Conservation (phyloP, 2,888 invertebrate species). For the Drosophila borborema region DNA sequence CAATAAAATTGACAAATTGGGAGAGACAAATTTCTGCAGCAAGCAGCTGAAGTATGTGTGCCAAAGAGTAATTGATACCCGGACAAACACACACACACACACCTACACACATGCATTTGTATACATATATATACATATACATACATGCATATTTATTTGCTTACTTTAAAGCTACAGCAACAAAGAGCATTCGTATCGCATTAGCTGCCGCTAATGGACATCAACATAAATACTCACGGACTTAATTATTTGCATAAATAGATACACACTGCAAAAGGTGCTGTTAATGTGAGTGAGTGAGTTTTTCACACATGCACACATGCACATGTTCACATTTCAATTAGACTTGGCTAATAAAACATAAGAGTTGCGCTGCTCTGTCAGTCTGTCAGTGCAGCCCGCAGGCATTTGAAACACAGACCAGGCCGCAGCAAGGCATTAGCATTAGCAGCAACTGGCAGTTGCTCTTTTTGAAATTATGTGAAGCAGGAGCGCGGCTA, state of each 20-base stretch:
- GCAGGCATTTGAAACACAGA: slow-evolving; percentile 39
- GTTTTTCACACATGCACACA: slow-evolving; percentile 28
- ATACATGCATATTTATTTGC: neutral
- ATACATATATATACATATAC: neutral
- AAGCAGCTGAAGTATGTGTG: neutral
- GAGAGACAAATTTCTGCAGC: neutral
- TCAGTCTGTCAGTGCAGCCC: slow-evolving; percentile 20
- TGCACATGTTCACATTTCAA: slow-evolving; percentile 57
- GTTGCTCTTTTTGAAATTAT: slow-evolving; percentile 43
- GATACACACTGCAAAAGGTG: slow-evolving; percentile 16
- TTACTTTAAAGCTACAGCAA: too few relatives aligned
- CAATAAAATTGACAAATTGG: slow-evolving; percentile 18
- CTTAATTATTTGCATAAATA: slow-evolving; percentile 43
- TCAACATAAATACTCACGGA: slow-evolving; percentile 7
- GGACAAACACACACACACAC: neutral
- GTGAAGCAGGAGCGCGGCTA: slow-evolving; percentile 39
- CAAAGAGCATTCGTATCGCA: neutral
- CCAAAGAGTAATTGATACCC: neutral
- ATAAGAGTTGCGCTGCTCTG: slow-evolving; percentile 48
- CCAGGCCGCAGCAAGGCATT: slow-evolving; percentile 20
- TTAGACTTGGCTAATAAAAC: slow-evolving; percentile 73
- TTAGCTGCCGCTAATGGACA: slow-evolving; percentile 15
- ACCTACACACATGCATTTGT: neutral
- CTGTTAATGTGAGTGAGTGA: slow-evolving; percentile 44
- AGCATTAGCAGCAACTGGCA: slow-evolving; percentile 12